A percentile compares a stretch with the other conserved stretches of the same genome.
Evolutionary conservation across 2,888 invertebrate species (phyloP).

Genomic region (Clitarchus hookeri): DNA sequence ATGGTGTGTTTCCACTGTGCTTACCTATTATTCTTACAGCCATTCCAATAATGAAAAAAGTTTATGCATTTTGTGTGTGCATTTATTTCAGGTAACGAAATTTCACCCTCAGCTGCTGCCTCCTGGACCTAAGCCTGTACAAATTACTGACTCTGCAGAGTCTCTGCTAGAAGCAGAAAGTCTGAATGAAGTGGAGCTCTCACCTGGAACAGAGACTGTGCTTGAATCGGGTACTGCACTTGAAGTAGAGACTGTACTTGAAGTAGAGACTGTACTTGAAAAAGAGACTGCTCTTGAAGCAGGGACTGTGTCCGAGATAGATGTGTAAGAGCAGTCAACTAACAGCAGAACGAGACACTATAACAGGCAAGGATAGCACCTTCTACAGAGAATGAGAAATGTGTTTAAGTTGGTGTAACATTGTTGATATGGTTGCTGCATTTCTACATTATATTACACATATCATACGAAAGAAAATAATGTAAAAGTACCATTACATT

Average conservation of each 20-base stretch:
- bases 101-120: neutral
- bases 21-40: no score
- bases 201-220: neutral
- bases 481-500: no score
- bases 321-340: neutral
- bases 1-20: no score
- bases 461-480: no score
- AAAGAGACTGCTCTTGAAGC: neutral
- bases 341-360: no score
- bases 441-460: no score
- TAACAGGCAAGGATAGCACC: no score
- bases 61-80: neutral
- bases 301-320: neutral
- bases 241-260: neutral
- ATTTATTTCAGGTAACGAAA: neutral
- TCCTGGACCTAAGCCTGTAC: neutral
- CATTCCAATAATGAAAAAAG: no score
- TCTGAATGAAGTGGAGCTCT: neutral
- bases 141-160: neutral
- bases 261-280: neutral
- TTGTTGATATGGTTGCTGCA: no score
- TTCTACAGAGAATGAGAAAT: no score
- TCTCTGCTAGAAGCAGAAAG: neutral
- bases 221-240: no score
- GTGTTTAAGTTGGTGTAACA: no score